Evolutionary conservation across 92 coral and sea anemone species (phyloP).

Genomic region (Galaxea fascicularis): DNA sequence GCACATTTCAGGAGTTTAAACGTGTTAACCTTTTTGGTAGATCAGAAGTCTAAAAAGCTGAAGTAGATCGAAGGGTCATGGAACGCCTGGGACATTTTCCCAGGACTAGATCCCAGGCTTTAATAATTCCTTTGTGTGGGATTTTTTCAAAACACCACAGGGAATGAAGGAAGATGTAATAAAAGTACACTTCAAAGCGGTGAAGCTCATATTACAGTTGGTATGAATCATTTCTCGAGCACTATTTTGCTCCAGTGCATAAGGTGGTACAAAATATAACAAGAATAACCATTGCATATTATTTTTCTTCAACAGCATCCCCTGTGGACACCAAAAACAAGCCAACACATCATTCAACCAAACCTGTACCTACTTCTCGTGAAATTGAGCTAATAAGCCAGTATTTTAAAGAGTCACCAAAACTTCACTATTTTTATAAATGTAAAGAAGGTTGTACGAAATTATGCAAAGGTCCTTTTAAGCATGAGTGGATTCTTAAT

Average conservation of each 20-base stretch:
- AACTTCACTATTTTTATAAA: conserved; percentile 50
- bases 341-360: conserved; percentile 57
- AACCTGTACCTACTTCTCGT: conserved; percentile 53
- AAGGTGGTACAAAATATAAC: conserved; percentile 59
- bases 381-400: conserved; percentile 51
- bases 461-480: conserved; percentile 48
- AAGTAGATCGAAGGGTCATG: conserved; percentile 47
- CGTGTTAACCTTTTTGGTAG: conserved; percentile 34
- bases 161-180: conserved; percentile 52
- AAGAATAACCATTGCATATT: conserved; percentile 36
- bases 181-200: conserved; percentile 51
- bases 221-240: conserved; percentile 47
- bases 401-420: conserved; percentile 55
- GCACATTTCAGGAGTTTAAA: conserved; percentile 39
- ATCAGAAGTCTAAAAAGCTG: not conserved
- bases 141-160: conserved; percentile 51
- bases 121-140: conserved; percentile 48
- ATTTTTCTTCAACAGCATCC: conserved; percentile 55
- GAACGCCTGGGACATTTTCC: conserved; percentile 46
- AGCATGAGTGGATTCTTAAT: conserved; percentile 49
- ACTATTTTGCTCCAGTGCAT: conserved; percentile 48
- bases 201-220: conserved; percentile 48
- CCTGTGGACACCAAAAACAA: conserved; percentile 56
- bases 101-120: conserved; percentile 25
- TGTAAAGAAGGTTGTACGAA: conserved; percentile 52